Percentiles rank a stretch among this genome's conserved stretches.
phyloP scores from a whole-genome alignment of 2,113 vertebrate genomes.

The Dicaeum eximium region DNA sequence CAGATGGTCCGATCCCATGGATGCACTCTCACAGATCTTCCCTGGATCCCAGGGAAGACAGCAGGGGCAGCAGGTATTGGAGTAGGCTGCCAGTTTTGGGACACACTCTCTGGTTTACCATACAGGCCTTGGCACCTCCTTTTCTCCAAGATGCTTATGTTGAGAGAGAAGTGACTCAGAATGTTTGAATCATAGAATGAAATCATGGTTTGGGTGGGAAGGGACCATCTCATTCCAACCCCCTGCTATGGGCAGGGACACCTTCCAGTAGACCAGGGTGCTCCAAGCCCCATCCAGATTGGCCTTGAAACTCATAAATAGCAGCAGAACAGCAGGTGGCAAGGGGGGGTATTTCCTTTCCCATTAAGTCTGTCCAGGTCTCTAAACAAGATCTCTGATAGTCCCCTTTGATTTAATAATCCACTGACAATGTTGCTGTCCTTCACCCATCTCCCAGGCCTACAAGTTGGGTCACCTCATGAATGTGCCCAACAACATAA shows the following conservation, averaged over 20 bases:
- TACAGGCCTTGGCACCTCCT: background rate
- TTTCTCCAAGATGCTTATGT: background rate
- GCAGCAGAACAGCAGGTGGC: background rate
- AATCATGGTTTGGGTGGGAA: background rate
- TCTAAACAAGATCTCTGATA: background rate
- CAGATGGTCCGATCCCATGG: background rate
- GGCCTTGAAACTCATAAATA: background rate
- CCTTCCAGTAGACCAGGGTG: background rate
- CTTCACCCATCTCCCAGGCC: background rate
- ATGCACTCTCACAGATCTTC: background rate
- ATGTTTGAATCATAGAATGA: background rate
- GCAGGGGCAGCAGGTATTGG: background rate
- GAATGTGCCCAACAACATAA: background rate
- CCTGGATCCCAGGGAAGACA: accelerated
- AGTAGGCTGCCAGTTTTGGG: background rate
- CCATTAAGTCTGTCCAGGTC: background rate
- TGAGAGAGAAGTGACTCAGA: background rate
- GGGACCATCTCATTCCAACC: background rate
- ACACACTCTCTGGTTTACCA: background rate
- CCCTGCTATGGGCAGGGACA: background rate
- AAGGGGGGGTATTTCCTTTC: background rate
- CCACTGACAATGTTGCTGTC: background rate
- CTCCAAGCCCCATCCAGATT: background rate
- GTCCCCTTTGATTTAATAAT: background rate
- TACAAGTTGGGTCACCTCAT: background rate